A percentile compares a stretch with the other conserved stretches of the same genome.
Conservation (phyloP, 2,888 invertebrate genomes). For the Apamea sordens region DNA sequence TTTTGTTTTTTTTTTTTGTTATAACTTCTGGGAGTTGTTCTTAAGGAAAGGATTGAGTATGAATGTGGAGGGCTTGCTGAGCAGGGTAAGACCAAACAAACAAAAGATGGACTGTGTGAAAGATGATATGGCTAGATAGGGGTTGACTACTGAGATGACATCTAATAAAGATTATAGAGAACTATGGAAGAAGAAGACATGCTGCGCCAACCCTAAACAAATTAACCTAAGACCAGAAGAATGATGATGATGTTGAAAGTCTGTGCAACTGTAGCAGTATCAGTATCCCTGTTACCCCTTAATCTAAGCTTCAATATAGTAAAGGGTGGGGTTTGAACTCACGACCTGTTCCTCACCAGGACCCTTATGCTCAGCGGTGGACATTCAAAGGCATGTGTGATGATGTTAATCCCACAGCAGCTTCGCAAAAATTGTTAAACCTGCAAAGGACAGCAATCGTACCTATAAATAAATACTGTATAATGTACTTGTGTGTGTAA, state of each 20-base stretch:
- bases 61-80: background rate
- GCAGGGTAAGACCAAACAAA: background rate
- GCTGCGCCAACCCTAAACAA: background rate
- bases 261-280: background rate
- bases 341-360: background rate
- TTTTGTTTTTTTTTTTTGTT: background rate
- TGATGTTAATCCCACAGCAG: conserved; percentile 13
- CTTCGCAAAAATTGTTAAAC: conserved; percentile 10
- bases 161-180: background rate
- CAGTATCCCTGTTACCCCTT: too few relatives aligned
- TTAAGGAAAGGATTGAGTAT: background rate
- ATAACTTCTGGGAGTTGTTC: background rate
- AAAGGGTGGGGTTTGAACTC: background rate
- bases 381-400: background rate
- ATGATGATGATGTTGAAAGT: background rate
- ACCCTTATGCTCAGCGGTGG: background rate
- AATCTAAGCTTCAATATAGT: background rate
- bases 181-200: background rate
- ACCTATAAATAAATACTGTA: conserved; percentile 43
- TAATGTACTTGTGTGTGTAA: conserved; percentile 41
- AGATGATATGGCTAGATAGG: too few relatives aligned
- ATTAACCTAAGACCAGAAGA: too few relatives aligned
- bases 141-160: background rate
- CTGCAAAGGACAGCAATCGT: conserved; percentile 16
- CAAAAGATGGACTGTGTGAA: too few relatives aligned